A percentile compares a stretch with the other conserved stretches of the same genome.
Conservation (phyloP, 2,888 invertebrate species). For the Catocala fraxini region DNA sequence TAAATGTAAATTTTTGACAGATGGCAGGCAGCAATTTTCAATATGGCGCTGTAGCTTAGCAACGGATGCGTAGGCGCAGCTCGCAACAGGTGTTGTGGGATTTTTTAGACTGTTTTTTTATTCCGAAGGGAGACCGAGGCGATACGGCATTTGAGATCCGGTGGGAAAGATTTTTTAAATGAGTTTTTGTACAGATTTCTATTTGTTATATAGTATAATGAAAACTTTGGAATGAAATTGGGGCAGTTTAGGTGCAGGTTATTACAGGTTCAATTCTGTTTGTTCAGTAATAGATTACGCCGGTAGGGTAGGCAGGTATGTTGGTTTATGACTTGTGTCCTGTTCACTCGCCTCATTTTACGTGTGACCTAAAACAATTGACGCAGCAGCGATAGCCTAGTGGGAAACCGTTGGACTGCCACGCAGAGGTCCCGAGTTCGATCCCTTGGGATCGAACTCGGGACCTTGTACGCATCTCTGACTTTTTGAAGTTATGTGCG, state of each 20-base stretch:
- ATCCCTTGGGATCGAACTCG: too few relatives aligned
- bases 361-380: too few relatives aligned
- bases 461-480: too few relatives aligned
- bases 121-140: constrained; percentile 63
- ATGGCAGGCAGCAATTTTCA: constrained; percentile 74
- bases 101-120: constrained; percentile 63
- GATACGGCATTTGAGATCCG: constrained; percentile 74
- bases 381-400: too few relatives aligned
- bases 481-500: too few relatives aligned
- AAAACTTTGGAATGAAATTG: constrained; percentile 29
- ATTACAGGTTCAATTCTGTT: constrained; percentile 9
- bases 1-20: constrained; percentile 81
- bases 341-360: too few relatives aligned
- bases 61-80: constrained; percentile 77
- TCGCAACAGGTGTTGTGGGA: constrained; percentile 75
- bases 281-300: background rate
- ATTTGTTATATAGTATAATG: constrained; percentile 33
- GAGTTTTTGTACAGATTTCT: constrained; percentile 45
- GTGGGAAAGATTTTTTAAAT: constrained; percentile 67
- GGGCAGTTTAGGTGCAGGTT: constrained; percentile 13
- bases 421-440: too few relatives aligned
- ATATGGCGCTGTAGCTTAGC: constrained; percentile 72
- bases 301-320: too few relatives aligned
- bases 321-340: too few relatives aligned
- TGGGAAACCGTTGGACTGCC: too few relatives aligned